Evolutionary conservation across 2,797 vertebrate genomes (phyloP).

Genomic region (Argya squamiceps): DNA sequence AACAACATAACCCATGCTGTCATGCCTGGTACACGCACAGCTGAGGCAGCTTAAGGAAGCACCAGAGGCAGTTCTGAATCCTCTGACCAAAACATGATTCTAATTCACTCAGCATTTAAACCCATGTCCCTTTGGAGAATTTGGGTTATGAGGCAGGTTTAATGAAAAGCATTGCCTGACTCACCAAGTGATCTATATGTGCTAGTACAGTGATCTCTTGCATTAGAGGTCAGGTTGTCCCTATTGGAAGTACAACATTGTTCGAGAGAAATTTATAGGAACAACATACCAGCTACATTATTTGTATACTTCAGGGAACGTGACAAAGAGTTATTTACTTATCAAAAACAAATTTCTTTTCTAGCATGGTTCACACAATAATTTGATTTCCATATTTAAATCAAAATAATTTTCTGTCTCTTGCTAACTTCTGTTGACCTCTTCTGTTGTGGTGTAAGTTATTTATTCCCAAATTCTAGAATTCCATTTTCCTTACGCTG

Average conservation of each 20-base stretch:
- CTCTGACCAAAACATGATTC: not conserved
- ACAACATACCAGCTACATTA: not conserved
- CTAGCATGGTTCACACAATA: not conserved
- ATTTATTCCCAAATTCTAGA: not conserved
- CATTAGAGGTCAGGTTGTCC: not conserved
- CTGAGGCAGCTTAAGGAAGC: not conserved
- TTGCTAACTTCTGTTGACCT: not conserved
- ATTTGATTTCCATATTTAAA: not conserved
- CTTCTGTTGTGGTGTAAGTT: not conserved
- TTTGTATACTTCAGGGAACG: not conserved
- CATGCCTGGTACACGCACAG: not conserved
- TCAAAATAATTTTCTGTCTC: not conserved
- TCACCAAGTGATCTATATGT: not conserved
- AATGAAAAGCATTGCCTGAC: not conserved
- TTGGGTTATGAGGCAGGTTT: not conserved
- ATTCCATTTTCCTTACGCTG: not conserved
- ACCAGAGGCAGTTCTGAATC: not conserved
- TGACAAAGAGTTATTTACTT: not conserved
- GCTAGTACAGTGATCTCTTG: not conserved
- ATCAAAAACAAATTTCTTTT: not conserved
- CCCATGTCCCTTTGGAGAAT: not conserved
- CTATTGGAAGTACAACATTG: not conserved
- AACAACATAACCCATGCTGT: not conserved
- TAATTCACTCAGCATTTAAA: not conserved
- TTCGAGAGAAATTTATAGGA: not conserved